Conservation (phyloP, 2,113 vertebrate species). For the Alces alces region DNA sequence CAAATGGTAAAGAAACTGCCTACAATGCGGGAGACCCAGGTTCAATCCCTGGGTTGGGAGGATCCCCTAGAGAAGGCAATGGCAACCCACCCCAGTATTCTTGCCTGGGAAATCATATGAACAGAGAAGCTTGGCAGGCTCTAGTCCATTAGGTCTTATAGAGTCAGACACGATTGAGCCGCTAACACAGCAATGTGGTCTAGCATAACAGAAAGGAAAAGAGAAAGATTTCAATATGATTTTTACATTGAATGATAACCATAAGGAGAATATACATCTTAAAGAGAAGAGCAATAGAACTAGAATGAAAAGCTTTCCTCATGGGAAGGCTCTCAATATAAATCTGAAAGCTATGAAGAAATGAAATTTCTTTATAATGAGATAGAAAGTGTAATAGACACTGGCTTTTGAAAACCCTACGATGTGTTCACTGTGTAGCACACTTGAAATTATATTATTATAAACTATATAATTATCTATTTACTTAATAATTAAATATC, state of each 20-base stretch:
- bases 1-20: neutral
- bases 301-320: neutral
- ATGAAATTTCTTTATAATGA: neutral
- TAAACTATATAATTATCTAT: slow-evolving; percentile 16
- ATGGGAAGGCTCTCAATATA: neutral
- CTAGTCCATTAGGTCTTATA: neutral
- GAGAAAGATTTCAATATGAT: neutral
- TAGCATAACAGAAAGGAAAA: neutral
- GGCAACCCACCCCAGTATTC: neutral
- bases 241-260: neutral
- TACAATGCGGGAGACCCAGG: neutral
- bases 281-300: neutral
- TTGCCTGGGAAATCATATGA: neutral
- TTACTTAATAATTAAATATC: neutral
- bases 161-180: fast-evolving
- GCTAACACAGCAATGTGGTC: neutral
- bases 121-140: neutral
- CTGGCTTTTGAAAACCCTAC: neutral
- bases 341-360: neutral
- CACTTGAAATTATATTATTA: slow-evolving; percentile 5
- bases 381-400: slow-evolving; percentile 17
- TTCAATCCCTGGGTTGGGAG: neutral
- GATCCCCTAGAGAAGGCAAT: neutral
- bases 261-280: neutral
- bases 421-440: neutral